Percentiles rank a stretch among this genome's conserved stretches.
Evolutionary conservation across 2,888 invertebrate species (phyloP).

Genomic region (Tenthredo distinguenda): DNA sequence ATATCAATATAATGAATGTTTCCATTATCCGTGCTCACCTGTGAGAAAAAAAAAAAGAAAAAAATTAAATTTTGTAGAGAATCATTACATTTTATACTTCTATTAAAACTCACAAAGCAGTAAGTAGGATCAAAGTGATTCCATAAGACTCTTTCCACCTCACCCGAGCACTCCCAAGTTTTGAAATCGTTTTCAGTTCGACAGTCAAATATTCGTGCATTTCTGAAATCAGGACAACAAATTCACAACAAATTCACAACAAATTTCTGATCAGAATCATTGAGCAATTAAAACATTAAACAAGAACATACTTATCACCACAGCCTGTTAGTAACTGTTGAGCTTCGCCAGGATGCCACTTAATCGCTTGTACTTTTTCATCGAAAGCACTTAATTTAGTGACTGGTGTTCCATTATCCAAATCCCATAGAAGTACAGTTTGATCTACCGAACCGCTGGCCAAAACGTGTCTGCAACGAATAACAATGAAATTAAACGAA

Average conservation of each 20-base stretch:
- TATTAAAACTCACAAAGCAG: conserved; percentile 84
- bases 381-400: conserved; percentile 87
- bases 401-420: conserved; percentile 89
- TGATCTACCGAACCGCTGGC: conserved; percentile 96
- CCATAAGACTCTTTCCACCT: conserved; percentile 94
- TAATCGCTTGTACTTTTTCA: conserved; percentile 91
- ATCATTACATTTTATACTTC: not conserved
- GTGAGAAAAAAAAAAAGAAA: conserved; percentile 56
- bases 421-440: conserved; percentile 94
- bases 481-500: not conserved
- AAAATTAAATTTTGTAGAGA: conserved; percentile 18
- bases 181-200: conserved; percentile 81
- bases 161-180: conserved; percentile 87
- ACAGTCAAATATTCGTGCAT: conserved; percentile 90
- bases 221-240: conserved; percentile 76
- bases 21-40: conserved; percentile 81
- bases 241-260: conserved; percentile 53
- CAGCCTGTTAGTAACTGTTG: conserved; percentile 91
- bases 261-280: conserved; percentile 11
- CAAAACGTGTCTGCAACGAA: conserved; percentile 86
- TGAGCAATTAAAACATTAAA: conserved; percentile 6
- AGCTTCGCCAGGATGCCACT: conserved; percentile 91
- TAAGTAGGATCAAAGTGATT: conserved; percentile 88
- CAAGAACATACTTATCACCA: conserved; percentile 83
- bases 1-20: conserved; percentile 80